These are phyloP conservation scores for Epinephelus moara DNA, from an alignment of 2,113 vertebrate genomes.

Conservation along the genomic window DNA sequence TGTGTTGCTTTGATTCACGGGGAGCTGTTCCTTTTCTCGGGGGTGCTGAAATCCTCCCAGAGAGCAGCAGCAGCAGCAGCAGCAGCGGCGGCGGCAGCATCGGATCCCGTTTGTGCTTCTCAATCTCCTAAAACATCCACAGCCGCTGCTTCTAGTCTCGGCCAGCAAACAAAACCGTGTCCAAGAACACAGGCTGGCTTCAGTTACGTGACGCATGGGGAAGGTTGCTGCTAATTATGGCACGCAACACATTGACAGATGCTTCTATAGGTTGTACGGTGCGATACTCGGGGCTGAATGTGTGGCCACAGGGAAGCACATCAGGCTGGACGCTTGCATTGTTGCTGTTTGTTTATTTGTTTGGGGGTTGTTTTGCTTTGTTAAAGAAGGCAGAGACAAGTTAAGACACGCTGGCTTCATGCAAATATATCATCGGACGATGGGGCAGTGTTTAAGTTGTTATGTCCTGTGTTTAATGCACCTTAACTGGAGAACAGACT, in stretches of 20 bases:
- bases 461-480: neutral
- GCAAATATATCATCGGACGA: neutral
- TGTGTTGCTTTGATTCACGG: constrained; percentile 59
- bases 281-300: constrained; percentile 11
- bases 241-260: constrained; percentile 48
- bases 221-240: constrained; percentile 49
- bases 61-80: constrained; percentile 12
- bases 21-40: constrained; percentile 84
- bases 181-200: neutral
- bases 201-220: constrained; percentile 30
- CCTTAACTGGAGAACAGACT: neutral
- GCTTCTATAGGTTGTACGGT: constrained; percentile 44
- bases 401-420: constrained; percentile 8
- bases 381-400: constrained; percentile 18
- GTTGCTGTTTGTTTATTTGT: constrained; percentile 13
- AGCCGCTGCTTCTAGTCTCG: constrained; percentile 4
- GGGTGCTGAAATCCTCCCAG: constrained; percentile 84
- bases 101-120: constrained; percentile 28
- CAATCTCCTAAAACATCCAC: constrained; percentile 23
- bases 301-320: constrained; percentile 27
- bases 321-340: constrained; percentile 15
- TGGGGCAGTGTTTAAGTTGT: neutral
- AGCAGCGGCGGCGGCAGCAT: neutral
- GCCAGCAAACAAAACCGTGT: neutral
- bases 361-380: constrained; percentile 32